These are phyloP conservation scores for Pelecanoides urinatrix DNA, from an alignment of 2,113 vertebrate species.

Conservation along the genomic window DNA sequence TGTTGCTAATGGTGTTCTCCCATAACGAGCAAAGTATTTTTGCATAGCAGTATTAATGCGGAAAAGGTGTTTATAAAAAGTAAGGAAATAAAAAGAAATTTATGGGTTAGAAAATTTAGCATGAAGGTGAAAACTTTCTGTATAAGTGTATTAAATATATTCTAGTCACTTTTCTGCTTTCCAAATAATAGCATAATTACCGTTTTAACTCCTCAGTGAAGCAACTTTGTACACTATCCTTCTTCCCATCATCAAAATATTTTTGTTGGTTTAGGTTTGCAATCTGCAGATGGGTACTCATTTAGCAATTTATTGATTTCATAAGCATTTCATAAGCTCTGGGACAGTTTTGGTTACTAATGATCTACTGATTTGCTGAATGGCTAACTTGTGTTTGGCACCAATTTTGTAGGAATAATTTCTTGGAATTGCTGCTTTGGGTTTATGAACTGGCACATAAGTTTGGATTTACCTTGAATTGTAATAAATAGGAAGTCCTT, in stretches of 20 bases:
- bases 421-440: background rate
- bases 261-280: background rate
- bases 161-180: background rate
- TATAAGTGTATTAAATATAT: background rate
- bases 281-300: background rate
- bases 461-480: background rate
- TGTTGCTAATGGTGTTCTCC: background rate
- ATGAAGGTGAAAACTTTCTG: background rate
- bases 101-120: background rate
- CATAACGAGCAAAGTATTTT: background rate
- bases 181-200: background rate
- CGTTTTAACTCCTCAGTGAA: background rate
- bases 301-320: background rate
- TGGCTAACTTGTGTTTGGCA: background rate
- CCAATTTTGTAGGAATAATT: background rate
- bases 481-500: background rate
- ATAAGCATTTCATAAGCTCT: background rate
- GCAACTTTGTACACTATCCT: background rate
- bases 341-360: background rate
- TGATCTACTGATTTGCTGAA: background rate
- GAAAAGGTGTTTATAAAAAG: background rate
- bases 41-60: background rate
- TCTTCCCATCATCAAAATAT: background rate
- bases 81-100: background rate
- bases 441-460: background rate